Conservation (phyloP, 2,113 vertebrate species). For the Triplophysa siluroides region DNA sequence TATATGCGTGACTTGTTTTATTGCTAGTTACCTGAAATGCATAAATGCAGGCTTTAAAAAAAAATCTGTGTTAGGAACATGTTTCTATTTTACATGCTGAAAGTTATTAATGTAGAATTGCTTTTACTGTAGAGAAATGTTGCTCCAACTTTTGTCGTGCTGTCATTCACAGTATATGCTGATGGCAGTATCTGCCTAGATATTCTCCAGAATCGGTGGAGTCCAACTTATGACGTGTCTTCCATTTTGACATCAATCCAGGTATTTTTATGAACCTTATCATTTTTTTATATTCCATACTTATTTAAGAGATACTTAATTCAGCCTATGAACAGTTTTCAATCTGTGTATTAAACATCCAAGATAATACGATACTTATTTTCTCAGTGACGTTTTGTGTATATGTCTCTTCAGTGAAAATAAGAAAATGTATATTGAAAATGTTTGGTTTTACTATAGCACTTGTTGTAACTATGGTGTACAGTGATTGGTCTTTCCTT, state of each 20-base stretch:
- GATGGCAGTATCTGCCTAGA: slow-evolving; percentile 99
- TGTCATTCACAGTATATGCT: slow-evolving; percentile 85
- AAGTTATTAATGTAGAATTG: not conserved
- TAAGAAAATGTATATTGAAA: too few species aligned
- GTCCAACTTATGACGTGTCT: slow-evolving; percentile 96
- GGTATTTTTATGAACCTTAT: slow-evolving; percentile 68
- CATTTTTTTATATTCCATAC: not conserved
- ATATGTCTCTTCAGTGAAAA: not conserved
- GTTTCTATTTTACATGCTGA: too few species aligned
- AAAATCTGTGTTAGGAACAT: too few species aligned
- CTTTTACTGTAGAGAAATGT: not conserved
- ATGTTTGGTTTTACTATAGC: not conserved
- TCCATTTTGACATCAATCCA: slow-evolving; percentile 99
- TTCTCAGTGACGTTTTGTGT: too few species aligned
- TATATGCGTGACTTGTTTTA: too few species aligned
- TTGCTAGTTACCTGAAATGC: too few species aligned
- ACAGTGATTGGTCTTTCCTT: not conserved
- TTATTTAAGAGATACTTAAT: not conserved
- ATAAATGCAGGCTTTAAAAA: too few species aligned
- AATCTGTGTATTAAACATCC: not conserved
- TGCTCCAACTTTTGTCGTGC: slow-evolving; percentile 46
- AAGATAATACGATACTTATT: too few species aligned
- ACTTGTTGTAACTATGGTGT: not conserved
- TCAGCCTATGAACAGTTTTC: not conserved
- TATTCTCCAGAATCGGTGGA: slow-evolving; percentile 99